phyloP scores from a whole-genome alignment of 2,888 invertebrate genomes.

The Acholoe squamosa region DNA sequence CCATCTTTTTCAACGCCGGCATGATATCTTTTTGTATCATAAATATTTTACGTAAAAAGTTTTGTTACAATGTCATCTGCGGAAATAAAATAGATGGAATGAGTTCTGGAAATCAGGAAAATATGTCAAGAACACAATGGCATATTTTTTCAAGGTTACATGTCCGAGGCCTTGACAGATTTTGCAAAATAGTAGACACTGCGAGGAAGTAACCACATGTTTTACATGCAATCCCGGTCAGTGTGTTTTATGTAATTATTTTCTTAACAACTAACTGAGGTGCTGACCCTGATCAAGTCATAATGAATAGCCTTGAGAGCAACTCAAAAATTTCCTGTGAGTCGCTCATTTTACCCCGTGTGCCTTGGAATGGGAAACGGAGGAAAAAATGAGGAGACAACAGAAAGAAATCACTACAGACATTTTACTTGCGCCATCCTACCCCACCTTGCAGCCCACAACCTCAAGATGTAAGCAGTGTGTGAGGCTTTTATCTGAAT shows the following conservation, averaged over 20 bases:
- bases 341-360: background rate
- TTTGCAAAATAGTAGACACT: too few relatives aligned
- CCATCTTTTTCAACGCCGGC: too few relatives aligned
- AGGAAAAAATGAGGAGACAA: background rate
- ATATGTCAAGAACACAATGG: too few relatives aligned
- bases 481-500: conserved; percentile 38
- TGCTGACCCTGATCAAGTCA: conserved; percentile 12
- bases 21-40: too few relatives aligned
- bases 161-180: too few relatives aligned
- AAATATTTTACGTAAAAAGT: too few relatives aligned
- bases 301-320: conserved; percentile 8
- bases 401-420: background rate
- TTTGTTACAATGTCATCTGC: too few relatives aligned
- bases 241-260: conserved; percentile 27
- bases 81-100: too few relatives aligned
- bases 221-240: background rate
- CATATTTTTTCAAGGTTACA: too few relatives aligned
- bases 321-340: background rate
- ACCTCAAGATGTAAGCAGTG: background rate
- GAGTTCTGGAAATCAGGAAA: too few relatives aligned
- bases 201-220: too few relatives aligned
- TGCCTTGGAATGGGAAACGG: background rate
- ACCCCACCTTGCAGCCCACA: background rate
- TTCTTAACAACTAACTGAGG: background rate
- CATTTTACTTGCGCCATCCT: background rate